Evolutionary conservation across 2,888 invertebrate genomes (phyloP), one percentile per base, ranked within the genome.

Genomic region (Argyresthia goedartella): DNA sequence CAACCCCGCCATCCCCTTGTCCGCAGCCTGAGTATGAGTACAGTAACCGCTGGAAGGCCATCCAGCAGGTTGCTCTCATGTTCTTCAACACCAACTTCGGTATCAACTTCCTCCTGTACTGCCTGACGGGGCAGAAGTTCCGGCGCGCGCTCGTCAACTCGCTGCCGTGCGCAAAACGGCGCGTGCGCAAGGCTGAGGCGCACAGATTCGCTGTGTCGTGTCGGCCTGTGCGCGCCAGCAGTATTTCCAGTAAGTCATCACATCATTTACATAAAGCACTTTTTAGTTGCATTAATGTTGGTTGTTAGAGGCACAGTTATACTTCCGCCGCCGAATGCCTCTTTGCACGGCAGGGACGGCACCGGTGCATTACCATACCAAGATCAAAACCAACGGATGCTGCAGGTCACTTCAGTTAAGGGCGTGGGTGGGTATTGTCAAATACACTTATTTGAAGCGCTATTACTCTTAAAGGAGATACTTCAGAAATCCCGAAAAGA

Each of bases 11-110:
- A 39, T 36, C 9, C 9, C 39, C 10, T n/a, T n/a, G 39, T 39
- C 13, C 3, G 39, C 68, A 81, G 79, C 66, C 57, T 14, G 53
- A 63, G 0, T 55, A 58, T 9, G 70, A 73, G 34, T 60, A 71
- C 64, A 69, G 73, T 33, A 86, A 86, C 43, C 76, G 80, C 0
- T 87, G 89, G 67, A 73, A 89, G 25, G 81, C 88, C 0, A 63
- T 90, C 36, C 93, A 94, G 66, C 91, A 92, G 60, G 78, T 91
- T 56, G 89, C 90, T 53, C 88, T 91, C 57, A 79, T 91, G 58
- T 85, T 94, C 47, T 95, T 94, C 77, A 89, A 94, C 66, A 92
- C 92, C 6, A 95, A 95, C 78, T 95, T 94, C 66, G 93, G 93
- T 43, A 93, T 95, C 52, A 95, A 95, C 78, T 95, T 95, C 69